phyloP scores from a whole-genome alignment of 1,140 invertebrate genomes.

The Calycopis cecrops region DNA sequence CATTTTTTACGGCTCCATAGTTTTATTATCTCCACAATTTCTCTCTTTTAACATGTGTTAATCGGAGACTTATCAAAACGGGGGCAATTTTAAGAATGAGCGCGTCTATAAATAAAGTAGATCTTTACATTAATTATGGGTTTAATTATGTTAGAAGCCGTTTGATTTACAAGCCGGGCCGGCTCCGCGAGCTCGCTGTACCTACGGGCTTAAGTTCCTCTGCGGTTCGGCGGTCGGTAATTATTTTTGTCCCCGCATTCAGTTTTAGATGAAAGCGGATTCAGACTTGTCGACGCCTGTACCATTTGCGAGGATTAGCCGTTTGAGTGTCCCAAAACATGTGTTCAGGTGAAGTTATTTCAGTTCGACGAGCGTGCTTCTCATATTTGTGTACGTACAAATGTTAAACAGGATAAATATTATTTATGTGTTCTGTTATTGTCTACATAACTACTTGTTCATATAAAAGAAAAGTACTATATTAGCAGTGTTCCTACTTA shows the following conservation, averaged over 20 bases:
- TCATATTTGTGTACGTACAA: no score
- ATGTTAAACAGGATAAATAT: no score
- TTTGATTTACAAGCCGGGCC: constrained; percentile 71
- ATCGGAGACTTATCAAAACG: constrained; percentile 59
- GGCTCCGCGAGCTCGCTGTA: constrained; percentile 67
- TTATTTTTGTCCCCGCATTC: constrained; percentile 64
- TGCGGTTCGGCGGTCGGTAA: constrained; percentile 46
- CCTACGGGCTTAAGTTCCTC: constrained; percentile 60
- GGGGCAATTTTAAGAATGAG: constrained; percentile 68
- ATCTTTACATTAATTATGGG: constrained; percentile 71
- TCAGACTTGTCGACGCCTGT: constrained; percentile 52
- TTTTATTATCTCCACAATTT: constrained; percentile 35
- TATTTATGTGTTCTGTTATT: no score
- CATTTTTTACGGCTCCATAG: constrained; percentile 40
- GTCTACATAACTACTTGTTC: no score
- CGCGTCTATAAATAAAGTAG: constrained; percentile 67
- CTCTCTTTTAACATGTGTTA: constrained; percentile 51
- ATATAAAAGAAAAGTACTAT: no score
- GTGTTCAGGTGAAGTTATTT: constrained; percentile 23
- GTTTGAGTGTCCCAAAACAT: constrained; percentile 32
- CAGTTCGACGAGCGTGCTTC: neutral
- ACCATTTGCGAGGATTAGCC: constrained; percentile 55
- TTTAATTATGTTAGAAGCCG: constrained; percentile 72
- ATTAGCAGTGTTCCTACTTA: no score
- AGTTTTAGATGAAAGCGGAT: constrained; percentile 66